Evolutionary conservation across 1,140 invertebrate genomes (phyloP).

Genomic region (Venturia canescens): DNA sequence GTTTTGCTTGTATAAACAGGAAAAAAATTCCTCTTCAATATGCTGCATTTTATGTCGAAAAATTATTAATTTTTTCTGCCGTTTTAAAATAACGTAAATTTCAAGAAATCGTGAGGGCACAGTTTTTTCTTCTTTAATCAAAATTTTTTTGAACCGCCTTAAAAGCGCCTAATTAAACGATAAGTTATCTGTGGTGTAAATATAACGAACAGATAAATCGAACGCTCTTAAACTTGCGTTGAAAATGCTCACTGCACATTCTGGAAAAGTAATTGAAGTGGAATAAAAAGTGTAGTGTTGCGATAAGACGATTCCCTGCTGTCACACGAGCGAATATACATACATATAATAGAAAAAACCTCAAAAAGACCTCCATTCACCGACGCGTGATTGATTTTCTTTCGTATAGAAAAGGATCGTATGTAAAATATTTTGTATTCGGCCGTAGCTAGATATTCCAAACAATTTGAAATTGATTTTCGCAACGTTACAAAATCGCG

Average conservation of each 20-base stretch:
- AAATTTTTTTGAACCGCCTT: neutral
- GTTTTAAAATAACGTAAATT: too few species aligned
- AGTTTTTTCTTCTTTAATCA: neutral
- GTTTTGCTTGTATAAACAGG: too few species aligned
- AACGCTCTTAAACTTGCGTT: too few species aligned
- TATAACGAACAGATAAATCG: neutral
- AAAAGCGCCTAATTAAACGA: neutral
- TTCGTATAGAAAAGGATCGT: neutral
- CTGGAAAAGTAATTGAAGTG: neutral
- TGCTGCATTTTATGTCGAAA: too few species aligned
- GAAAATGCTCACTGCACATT: too few species aligned
- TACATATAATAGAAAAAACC: neutral
- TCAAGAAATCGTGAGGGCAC: too few species aligned
- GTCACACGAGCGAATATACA: neutral
- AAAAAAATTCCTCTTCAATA: too few species aligned
- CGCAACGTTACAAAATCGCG: neutral
- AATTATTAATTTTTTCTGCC: too few species aligned
- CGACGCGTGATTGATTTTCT: neutral
- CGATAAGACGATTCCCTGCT: neutral
- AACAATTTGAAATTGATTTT: neutral
- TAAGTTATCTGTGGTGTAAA: constrained; percentile 6
- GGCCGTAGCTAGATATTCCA: neutral
- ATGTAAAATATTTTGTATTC: neutral
- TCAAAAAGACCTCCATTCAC: neutral
- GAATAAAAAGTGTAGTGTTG: neutral